phyloP scores from a whole-genome alignment of 1,140 invertebrate species.

The Yoshiicerus persimilis region DNA sequence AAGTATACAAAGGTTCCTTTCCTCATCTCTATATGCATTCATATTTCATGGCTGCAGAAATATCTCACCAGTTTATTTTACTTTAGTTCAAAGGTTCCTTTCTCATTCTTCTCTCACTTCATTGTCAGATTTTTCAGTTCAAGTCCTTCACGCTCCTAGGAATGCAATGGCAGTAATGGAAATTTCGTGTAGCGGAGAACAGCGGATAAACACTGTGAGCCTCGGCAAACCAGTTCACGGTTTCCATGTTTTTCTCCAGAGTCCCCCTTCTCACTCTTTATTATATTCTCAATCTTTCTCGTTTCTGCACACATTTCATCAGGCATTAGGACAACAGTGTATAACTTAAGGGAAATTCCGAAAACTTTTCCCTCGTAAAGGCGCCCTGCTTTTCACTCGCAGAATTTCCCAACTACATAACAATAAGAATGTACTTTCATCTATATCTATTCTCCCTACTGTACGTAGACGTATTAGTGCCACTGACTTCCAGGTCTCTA shows the following conservation, averaged over 20 bases:
- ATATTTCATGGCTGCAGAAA: not conserved
- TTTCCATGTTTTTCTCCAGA: not conserved
- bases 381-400: not conserved
- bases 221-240: too few relatives aligned
- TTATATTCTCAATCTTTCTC: not conserved
- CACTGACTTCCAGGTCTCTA: too few relatives aligned
- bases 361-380: not conserved
- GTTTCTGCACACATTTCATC: not conserved
- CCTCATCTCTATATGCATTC: not conserved
- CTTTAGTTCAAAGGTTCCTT: not conserved
- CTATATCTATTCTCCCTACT: too few relatives aligned
- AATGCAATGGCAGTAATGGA: not conserved
- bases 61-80: not conserved
- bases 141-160: not conserved
- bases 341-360: not conserved
- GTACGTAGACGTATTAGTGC: too few relatives aligned
- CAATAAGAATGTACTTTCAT: not conserved
- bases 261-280: not conserved
- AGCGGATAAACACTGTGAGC: not conserved
- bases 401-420: not conserved
- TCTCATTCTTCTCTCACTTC: not conserved
- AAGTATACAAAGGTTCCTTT: not conserved
- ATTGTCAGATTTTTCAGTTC: not conserved
- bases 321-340: not conserved
- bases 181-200: not conserved